Conservation (phyloP, 2,113 vertebrate genomes). For the Tachuris rubrigastra region DNA sequence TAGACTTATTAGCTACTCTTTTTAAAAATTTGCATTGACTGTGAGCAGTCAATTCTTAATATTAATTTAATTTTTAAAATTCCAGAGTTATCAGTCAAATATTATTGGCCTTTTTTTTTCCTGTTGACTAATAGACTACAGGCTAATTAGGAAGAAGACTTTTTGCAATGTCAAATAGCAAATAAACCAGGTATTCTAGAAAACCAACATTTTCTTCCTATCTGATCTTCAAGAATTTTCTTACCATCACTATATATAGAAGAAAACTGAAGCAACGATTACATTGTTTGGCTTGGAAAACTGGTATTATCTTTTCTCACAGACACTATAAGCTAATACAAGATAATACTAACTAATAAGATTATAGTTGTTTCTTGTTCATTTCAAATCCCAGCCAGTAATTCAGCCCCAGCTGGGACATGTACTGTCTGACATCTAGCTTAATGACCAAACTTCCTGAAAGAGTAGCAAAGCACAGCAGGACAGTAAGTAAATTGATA, state of each 20-base stretch:
- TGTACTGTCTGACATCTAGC: neutral
- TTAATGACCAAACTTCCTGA: neutral
- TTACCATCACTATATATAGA: neutral
- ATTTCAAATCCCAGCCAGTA: neutral
- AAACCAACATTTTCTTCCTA: neutral
- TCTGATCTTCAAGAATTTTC: neutral
- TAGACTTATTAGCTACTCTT: neutral
- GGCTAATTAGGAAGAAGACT: neutral
- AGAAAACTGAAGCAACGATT: neutral
- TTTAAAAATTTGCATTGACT: neutral
- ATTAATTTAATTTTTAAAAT: neutral
- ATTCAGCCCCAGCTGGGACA: neutral
- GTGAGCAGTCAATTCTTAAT: neutral
- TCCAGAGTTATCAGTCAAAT: neutral
- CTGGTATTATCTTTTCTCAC: neutral
- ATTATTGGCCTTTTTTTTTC: neutral
- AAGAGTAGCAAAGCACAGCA: neutral
- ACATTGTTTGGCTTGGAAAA: neutral
- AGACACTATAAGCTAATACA: neutral
- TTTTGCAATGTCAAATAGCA: neutral
- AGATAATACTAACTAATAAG: neutral
- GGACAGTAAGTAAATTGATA: neutral
- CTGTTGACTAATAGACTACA: neutral
- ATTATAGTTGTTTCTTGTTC: neutral
- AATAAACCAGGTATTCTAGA: neutral